Evolutionary conservation across 2,797 vertebrate species (phyloP), one percentile per base, ranked within the genome.

Genomic region (Jordanella pulchra): DNA sequence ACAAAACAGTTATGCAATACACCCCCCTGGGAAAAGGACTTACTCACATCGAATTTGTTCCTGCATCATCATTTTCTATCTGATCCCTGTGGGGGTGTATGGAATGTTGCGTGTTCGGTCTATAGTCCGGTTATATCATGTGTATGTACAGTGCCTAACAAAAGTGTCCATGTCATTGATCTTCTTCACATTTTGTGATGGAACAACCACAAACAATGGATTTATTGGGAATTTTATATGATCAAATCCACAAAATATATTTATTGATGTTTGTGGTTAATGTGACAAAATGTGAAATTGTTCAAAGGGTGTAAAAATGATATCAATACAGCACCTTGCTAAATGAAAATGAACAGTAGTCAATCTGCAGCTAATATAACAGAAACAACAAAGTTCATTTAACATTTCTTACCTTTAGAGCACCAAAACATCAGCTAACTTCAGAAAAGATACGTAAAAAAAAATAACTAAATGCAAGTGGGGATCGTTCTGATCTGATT

Each of bases 1-100:
- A 77, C 75, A 81, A 89, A 91, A 75, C 73, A 79, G 87, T 94
- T 94, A 92, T 79, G 90, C 88, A 93, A 92, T 39, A 82, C 79
- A 45, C 80, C 86, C 60, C 79, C 78, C 71, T 53, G 84, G 84
- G 85, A 88, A 73, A 55, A 54, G 72, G 78, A 81, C 75, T 87
- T 72, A 53, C 73, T 88, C 79, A 72, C 77, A 71, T 60, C 72
- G 80, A 79, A 72, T 87, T n/a, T 80, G 82, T 86, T 86, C 72
- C 35, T 84, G 84, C 78, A 77, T 85, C 84, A 80, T 87, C 73
- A 68, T 87, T 87, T 82, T 55, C 13, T 25, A 53, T 75, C 55
- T 82, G 72, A 77, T 81, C 72, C 67, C 78, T 48, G 69, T 63
- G 70, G 72, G 67, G 71, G 79, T 69, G 55, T 69, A 51, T 61